A percentile compares a stretch with the other conserved stretches of the same genome.
Conservation (phyloP, 2,113 vertebrate genomes). For the Typhlomys cinereus region DNA sequence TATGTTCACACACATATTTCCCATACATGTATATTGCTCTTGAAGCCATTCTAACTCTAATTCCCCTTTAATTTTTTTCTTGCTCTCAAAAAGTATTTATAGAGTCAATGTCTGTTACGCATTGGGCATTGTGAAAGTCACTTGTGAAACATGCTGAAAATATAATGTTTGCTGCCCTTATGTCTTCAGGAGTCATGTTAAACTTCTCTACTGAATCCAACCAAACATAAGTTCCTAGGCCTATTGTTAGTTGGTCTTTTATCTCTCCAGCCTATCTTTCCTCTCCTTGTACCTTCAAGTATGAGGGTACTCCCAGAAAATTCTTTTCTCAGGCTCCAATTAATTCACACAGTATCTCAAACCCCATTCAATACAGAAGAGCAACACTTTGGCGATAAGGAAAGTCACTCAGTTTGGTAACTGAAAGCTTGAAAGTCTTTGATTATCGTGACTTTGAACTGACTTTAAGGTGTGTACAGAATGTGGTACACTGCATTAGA, state of each 20-base stretch:
- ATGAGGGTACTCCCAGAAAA: not conserved
- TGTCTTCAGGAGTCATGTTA: not conserved
- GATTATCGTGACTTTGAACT: not conserved
- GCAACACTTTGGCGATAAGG: not conserved
- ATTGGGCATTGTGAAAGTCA: not conserved
- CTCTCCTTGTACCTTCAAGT: no score
- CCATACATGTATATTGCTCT: not conserved
- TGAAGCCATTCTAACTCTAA: not conserved
- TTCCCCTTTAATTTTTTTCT: not conserved
- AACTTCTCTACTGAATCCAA: not conserved
- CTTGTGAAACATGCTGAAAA: conserved; percentile 10
- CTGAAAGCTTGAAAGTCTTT: not conserved
- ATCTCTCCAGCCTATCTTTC: not conserved
- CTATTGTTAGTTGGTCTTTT: not conserved
- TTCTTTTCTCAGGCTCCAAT: not conserved
- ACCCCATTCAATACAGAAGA: not conserved
- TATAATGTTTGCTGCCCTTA: not conserved
- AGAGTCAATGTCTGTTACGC: not conserved
- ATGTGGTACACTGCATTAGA: not conserved
- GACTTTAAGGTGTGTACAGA: not conserved
- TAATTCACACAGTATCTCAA: not conserved
- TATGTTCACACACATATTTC: not conserved
- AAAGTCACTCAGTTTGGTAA: not conserved
- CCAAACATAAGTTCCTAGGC: not conserved
- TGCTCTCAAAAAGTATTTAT: not conserved